A percentile compares a stretch with the other conserved stretches of the same genome.
phyloP scores from a whole-genome alignment of 2,113 vertebrate species.

The Callospermophilus lateralis region DNA sequence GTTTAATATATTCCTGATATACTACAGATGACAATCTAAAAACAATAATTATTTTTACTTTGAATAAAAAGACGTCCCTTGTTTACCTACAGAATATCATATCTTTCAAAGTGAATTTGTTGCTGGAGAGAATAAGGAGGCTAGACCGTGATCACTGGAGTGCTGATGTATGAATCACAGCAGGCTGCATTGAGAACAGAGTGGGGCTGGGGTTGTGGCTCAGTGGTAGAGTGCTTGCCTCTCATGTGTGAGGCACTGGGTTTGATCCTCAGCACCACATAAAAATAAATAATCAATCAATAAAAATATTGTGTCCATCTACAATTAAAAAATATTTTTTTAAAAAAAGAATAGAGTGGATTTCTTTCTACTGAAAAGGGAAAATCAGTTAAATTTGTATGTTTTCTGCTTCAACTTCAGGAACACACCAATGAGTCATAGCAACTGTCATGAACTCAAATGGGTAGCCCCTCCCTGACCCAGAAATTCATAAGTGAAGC shows the following conservation, averaged over 20 bases:
- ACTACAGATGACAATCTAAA: background rate
- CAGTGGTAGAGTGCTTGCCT: too few species aligned
- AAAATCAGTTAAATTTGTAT: background rate
- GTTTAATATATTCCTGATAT: background rate
- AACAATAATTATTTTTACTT: background rate
- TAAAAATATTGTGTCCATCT: too few species aligned
- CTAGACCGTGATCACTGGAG: background rate
- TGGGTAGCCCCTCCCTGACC: accelerated
- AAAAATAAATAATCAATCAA: too few species aligned
- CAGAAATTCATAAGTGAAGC: background rate
- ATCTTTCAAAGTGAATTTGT: background rate
- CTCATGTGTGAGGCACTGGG: too few species aligned
- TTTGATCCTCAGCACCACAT: too few species aligned
- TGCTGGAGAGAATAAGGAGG: background rate
- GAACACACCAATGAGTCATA: background rate
- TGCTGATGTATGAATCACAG: background rate
- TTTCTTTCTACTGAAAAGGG: background rate
- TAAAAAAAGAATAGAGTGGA: background rate
- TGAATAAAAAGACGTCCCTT: background rate
- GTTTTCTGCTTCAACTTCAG: background rate
- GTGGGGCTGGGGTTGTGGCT: too few species aligned
- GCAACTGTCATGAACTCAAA: background rate
- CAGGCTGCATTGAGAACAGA: background rate
- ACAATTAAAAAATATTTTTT: too few species aligned
- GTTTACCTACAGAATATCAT: background rate